These are phyloP conservation scores for Onychomys leucogaster DNA, from an alignment of 2,797 vertebrate genomes.

Conservation along the genomic window DNA sequence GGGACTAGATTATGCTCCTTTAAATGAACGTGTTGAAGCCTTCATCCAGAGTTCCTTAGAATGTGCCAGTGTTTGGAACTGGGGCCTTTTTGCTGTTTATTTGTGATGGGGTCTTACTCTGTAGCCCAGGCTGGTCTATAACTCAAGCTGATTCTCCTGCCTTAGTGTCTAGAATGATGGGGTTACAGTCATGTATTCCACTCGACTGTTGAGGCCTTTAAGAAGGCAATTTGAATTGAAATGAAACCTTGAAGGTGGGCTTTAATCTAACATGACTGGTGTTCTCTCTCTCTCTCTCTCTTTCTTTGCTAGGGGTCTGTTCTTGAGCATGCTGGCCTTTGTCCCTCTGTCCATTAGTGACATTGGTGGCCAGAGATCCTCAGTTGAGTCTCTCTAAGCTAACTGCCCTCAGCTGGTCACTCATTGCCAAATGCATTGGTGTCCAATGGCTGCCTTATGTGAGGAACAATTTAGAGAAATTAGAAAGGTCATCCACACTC, in stretches of 20 bases:
- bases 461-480: background rate
- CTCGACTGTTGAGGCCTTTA: background rate
- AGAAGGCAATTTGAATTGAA: background rate
- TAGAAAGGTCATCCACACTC: background rate
- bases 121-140: background rate
- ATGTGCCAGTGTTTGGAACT: background rate
- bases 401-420: background rate
- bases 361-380: fast-evolving
- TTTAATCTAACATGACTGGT: background rate
- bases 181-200: background rate
- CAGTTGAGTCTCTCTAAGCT: background rate
- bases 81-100: background rate
- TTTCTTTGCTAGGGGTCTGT: background rate
- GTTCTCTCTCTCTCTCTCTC: background rate
- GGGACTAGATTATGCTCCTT: background rate
- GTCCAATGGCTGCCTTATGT: background rate
- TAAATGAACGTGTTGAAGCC: background rate
- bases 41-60: background rate
- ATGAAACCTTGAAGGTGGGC: background rate
- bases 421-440: background rate
- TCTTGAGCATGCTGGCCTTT: background rate
- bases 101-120: background rate
- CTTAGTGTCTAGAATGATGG: background rate
- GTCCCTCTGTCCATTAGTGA: background rate
- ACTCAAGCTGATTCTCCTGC: background rate